Base-by-base conservation (phyloP, 2,888 invertebrate genomes). In the Chloroclysta siterata region DNA sequence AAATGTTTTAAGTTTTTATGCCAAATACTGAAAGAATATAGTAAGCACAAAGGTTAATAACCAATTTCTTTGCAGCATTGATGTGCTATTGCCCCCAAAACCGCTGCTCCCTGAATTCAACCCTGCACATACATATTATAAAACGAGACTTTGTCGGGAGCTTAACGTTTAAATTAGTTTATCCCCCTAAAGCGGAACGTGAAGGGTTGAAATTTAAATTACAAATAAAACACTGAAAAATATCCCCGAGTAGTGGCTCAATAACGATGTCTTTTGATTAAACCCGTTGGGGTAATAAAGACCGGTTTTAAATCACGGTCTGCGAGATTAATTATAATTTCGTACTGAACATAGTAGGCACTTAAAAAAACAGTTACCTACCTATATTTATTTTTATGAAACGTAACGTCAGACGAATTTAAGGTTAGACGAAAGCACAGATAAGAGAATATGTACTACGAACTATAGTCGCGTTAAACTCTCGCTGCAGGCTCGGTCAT, bases 211-310 rank as follows among this genome's bases (percentile, higher is more conserved):
- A 92, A 93, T 93, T 93, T 93, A 93, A 93, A 93, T 93, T 90
- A 93, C 93, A 93, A 93, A 93, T 93, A 93, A 91, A 93, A 93
- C 84, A 90, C 89, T 89, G 90, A 93, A 93, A 92, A 92, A 92
- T 90, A 89, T 89, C 87, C 86, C 83, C 86, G 89, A 89, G 89
- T 91, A 91, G 92, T 90, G 89, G 83, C 88, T 89, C 88, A 87
- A 90, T 89, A 89, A 89, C 89, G 87, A 88, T 86, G 88, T 88
- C 89, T 87, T 89, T 92, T 93, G 93, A 93, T 93, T 92, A 91
- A 91, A 89, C 81, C 88, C 79, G 86, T 65, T 85, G 81, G 89
- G 91, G 89, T 87, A 91, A 90, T 92, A 91, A 87, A 91, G 87
- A 89, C 86, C 86, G 84, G 88, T 89, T 85, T 80, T 71, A 76